A percentile compares a stretch with the other conserved stretches of the same genome.
Conservation (phyloP, 1,140 invertebrate genomes). For the Cherax destructor region DNA sequence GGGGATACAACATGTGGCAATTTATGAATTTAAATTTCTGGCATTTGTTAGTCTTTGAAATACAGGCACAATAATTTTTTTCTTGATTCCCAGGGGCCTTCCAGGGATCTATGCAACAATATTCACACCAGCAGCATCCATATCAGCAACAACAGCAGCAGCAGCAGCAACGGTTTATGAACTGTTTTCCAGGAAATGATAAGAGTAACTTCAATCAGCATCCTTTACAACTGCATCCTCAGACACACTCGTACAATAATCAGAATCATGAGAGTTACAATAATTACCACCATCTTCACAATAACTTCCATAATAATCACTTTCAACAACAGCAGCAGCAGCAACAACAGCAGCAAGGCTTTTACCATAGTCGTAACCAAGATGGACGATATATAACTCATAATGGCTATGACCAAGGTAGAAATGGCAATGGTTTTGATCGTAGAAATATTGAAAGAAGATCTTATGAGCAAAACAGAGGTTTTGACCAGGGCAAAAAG, state of each 20-base stretch:
- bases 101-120: conserved; percentile 68
- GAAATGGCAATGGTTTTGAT: conserved; percentile 25
- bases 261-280: conserved; percentile 25
- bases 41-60: no score
- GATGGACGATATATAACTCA: conserved; percentile 35
- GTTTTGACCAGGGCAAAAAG: background rate
- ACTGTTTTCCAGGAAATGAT: conserved; percentile 23
- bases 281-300: conserved; percentile 21
- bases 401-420: conserved; percentile 39
- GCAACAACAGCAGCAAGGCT: conserved; percentile 55
- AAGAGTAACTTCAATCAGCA: conserved; percentile 65
- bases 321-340: conserved; percentile 48
- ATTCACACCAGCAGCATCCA: conserved; percentile 67
- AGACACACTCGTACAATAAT: conserved; percentile 65
- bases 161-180: conserved; percentile 71
- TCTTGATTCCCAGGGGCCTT: conserved; percentile 28
- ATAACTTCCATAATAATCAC: conserved; percentile 63
- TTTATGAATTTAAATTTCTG: no score
- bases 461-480: conserved; percentile 41
- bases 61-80: no score
- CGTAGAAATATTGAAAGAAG: conserved; percentile 38
- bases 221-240: conserved; percentile 56
- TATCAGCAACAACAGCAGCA: conserved; percentile 65
- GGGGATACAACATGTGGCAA: no score
- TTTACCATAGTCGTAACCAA: conserved; percentile 12